A percentile compares a stretch with the other conserved stretches of the same genome.
Conservation (phyloP, 1,140 invertebrate genomes). For the Tetraneura akinire region DNA sequence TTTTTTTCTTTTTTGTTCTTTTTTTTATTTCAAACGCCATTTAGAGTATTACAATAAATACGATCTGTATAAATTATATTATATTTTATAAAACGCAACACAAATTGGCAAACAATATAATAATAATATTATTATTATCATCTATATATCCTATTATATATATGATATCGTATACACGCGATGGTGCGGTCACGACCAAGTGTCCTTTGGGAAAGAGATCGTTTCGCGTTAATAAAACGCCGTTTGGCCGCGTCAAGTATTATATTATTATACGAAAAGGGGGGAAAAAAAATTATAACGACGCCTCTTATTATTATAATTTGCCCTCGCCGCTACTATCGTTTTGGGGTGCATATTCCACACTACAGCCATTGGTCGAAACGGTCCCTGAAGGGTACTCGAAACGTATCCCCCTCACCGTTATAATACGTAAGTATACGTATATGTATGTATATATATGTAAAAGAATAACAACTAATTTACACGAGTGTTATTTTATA, state of each 20-base stretch:
- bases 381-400: slow-evolving; percentile 45
- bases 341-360: slow-evolving; percentile 7
- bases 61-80: too few relatives aligned
- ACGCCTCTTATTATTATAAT: slow-evolving; percentile 49
- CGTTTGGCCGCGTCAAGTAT: slow-evolving; percentile 3
- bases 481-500: slow-evolving; percentile 48
- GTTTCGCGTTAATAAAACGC: slow-evolving; percentile 45
- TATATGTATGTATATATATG: neutral
- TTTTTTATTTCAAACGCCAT: too few relatives aligned
- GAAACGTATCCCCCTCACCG: slow-evolving; percentile 7
- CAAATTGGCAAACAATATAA: slow-evolving; percentile 29
- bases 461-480: slow-evolving; percentile 50
- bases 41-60: too few relatives aligned
- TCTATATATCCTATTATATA: too few relatives aligned
- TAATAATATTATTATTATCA: neutral
- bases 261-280: too few relatives aligned
- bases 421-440: neutral
- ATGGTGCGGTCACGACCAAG: neutral
- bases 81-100: neutral
- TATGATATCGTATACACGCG: too few relatives aligned
- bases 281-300: slow-evolving; percentile 21
- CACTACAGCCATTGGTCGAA: slow-evolving; percentile 32
- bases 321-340: slow-evolving; percentile 12
- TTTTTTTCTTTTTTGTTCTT: too few relatives aligned
- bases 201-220: slow-evolving; percentile 2